phyloP scores from a whole-genome alignment of 1,140 invertebrate species.

The Leucophenga varia region DNA sequence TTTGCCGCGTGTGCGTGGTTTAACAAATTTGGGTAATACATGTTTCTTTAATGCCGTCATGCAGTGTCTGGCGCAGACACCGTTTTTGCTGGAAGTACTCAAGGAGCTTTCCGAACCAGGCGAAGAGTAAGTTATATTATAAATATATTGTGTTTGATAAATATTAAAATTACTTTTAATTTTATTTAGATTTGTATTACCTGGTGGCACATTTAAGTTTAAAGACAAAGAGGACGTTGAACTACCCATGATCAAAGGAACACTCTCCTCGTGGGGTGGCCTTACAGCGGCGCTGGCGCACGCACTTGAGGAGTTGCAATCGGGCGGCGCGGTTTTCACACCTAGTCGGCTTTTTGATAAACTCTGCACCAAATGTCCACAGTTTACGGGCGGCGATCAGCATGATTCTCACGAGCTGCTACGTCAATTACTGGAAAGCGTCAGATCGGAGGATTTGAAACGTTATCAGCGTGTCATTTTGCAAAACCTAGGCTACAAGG shows the following conservation, averaged over 20 bases:
- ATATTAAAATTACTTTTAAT: conserved; percentile 3
- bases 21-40: conserved; percentile 90
- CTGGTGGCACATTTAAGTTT: conserved; percentile 66
- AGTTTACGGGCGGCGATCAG: conserved; percentile 92
- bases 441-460: conserved; percentile 70
- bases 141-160: too few relatives aligned
- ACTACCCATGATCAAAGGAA: conserved; percentile 67
- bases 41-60: conserved; percentile 97
- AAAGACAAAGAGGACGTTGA: conserved; percentile 58
- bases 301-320: conserved; percentile 71
- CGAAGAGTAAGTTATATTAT: conserved; percentile 57
- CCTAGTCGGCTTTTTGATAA: conserved; percentile 74
- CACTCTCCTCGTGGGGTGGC: conserved; percentile 69
- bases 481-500: conserved; percentile 67
- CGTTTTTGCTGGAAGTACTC: conserved; percentile 73
- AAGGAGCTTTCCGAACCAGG: conserved; percentile 69
- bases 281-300: conserved; percentile 69
- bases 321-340: conserved; percentile 64
- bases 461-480: conserved; percentile 78
- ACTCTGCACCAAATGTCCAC: conserved; percentile 74
- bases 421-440: conserved; percentile 82
- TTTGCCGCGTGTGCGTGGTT: conserved; percentile 65
- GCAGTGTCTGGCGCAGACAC: conserved; percentile 87
- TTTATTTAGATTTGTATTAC: conserved; percentile 63
- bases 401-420: conserved; percentile 96